These are phyloP conservation scores for Tanypteryx hageni DNA, from an alignment of 2,888 invertebrate genomes.

Conservation along the genomic window DNA sequence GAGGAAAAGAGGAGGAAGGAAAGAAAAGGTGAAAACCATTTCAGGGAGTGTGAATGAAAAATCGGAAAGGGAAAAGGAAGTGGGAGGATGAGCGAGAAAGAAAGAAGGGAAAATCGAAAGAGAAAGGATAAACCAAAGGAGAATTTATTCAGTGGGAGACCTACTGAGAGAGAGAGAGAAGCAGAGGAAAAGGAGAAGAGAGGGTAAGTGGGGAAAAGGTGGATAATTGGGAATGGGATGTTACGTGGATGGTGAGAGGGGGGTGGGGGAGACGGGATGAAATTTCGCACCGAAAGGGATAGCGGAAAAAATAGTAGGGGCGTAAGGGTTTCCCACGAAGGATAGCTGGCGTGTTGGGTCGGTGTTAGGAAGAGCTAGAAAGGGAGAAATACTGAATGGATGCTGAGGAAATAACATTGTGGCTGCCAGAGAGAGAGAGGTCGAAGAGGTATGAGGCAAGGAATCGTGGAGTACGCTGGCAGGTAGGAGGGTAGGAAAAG, in stretches of 20 bases:
- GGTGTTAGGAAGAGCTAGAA: too few species aligned
- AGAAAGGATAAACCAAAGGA: neutral
- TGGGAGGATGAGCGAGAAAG: conserved; percentile 38
- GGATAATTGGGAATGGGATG: neutral
- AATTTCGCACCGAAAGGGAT: neutral
- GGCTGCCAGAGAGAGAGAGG: too few species aligned
- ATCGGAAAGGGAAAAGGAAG: too few species aligned
- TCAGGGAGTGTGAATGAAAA: neutral
- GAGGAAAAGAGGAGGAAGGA: conserved; percentile 57
- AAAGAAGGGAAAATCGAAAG: neutral
- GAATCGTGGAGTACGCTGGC: neutral
- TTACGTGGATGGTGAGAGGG: neutral
- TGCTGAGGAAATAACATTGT: too few species aligned
- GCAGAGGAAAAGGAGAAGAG: neutral
- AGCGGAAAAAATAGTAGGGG: neutral
- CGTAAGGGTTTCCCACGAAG: neutral
- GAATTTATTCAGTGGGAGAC: conserved; percentile 61
- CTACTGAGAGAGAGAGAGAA: neutral
- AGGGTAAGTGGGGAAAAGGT: too few species aligned
- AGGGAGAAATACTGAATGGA: too few species aligned
- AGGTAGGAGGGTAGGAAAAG: neutral
- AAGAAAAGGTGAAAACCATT: conserved; percentile 37
- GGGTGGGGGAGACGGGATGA: neutral
- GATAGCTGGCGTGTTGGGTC: neutral
- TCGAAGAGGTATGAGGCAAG: too few species aligned